Conservation (phyloP, 2,113 vertebrate species). For the Hemicordylus capensis region DNA sequence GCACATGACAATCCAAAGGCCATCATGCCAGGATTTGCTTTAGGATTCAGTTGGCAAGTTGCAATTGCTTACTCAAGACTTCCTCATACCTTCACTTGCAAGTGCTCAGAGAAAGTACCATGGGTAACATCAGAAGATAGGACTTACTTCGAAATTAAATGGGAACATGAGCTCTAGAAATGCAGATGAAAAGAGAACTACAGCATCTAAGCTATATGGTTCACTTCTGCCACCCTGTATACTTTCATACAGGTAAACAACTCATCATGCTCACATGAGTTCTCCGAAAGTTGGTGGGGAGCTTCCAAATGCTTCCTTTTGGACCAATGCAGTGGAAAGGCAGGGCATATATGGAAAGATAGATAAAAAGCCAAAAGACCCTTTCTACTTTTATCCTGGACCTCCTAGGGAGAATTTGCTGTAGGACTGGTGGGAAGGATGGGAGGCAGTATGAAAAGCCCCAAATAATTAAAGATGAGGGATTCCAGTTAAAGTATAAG, state of each 20-base stretch:
- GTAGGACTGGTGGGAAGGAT: too few species aligned
- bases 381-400: too few species aligned
- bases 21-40: background rate
- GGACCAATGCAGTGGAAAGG: background rate
- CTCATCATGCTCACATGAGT: background rate
- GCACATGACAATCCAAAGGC: background rate
- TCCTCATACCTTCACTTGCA: background rate
- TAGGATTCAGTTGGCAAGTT: background rate
- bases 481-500: background rate
- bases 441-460: background rate
- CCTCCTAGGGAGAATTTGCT: too few species aligned
- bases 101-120: background rate
- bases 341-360: background rate
- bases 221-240: background rate
- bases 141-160: background rate
- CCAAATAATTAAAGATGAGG: background rate
- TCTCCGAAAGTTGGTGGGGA: background rate
- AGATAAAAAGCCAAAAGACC: background rate
- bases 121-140: background rate
- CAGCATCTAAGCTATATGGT: background rate
- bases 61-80: background rate
- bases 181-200: background rate
- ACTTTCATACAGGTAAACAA: background rate
- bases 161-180: background rate
- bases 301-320: background rate